phyloP scores from a whole-genome alignment of 2,113 vertebrate genomes.

The Miniopterus natalensis region DNA sequence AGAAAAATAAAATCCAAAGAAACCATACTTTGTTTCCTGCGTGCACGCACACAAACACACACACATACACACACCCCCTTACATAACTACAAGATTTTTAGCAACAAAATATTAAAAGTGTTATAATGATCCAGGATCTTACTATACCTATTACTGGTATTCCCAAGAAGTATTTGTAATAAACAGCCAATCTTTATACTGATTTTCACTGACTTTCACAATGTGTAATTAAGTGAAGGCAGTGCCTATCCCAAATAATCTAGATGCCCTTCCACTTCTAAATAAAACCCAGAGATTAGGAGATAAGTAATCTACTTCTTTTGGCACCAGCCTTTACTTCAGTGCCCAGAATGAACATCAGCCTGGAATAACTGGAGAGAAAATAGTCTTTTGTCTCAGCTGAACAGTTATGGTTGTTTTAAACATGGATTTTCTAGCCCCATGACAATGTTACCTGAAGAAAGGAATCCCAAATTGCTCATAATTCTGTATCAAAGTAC shows the following conservation, averaged over 20 bases:
- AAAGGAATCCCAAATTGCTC: slow-evolving; percentile 44
- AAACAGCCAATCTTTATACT: neutral
- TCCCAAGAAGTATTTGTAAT: neutral
- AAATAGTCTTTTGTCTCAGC: neutral
- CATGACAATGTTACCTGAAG: neutral
- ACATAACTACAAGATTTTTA: neutral
- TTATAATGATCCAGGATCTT: neutral
- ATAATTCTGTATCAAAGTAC: slow-evolving; percentile 50
- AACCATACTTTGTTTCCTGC: neutral
- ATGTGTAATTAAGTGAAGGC: neutral
- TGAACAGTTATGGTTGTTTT: neutral
- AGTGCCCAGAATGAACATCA: neutral
- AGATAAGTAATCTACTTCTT: neutral
- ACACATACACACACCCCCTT: neutral
- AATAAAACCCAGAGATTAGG: neutral
- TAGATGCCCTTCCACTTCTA: neutral
- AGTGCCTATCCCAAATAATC: neutral
- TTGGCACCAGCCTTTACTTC: neutral
- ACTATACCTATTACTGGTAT: neutral
- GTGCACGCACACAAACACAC: neutral
- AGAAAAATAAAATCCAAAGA: neutral
- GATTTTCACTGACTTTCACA: neutral
- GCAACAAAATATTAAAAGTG: neutral
- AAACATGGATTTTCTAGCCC: slow-evolving; percentile 44
- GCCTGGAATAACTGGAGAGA: neutral